phyloP scores from a whole-genome alignment of 2,888 invertebrate genomes.

The Pristionchus mayeri region DNA sequence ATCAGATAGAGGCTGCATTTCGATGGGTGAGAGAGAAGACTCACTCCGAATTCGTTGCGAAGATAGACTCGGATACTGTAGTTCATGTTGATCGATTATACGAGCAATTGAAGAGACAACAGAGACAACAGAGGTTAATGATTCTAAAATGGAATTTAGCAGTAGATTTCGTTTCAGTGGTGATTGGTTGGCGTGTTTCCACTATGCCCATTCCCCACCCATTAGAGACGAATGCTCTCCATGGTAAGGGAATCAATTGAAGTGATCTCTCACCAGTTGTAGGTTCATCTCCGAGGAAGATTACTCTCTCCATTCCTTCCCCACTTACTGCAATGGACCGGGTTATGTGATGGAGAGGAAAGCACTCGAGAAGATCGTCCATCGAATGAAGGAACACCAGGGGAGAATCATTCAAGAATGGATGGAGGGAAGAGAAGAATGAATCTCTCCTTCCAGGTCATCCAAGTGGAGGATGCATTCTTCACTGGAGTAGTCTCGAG shows the following conservation, averaged over 20 bases:
- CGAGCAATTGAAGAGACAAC: neutral
- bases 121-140: neutral
- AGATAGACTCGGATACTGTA: slow-evolving; percentile 35
- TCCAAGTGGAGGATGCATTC: slow-evolving; percentile 36
- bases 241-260: neutral
- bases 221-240: slow-evolving; percentile 35
- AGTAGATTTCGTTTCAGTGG: neutral
- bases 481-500: slow-evolving; percentile 15
- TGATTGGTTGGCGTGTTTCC: slow-evolving; percentile 32
- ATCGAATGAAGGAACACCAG: neutral
- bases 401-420: too few species aligned
- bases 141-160: neutral
- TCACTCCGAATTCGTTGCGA: neutral
- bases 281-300: slow-evolving; percentile 8
- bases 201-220: slow-evolving; percentile 2
- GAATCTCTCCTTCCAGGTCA: neutral
- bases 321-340: slow-evolving; percentile 39
- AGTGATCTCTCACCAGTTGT: neutral
- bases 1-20: neutral
- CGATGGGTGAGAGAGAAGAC: slow-evolving; percentile 16
- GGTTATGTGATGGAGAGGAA: slow-evolving; percentile 34
- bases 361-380: slow-evolving; percentile 37
- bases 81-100: slow-evolving; percentile 30
- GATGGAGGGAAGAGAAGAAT: too few species aligned
- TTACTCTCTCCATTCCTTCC: slow-evolving; percentile 2